Evolutionary conservation across 2,113 vertebrate species (phyloP).

Genomic region (Trematocara stigmaticum): DNA sequence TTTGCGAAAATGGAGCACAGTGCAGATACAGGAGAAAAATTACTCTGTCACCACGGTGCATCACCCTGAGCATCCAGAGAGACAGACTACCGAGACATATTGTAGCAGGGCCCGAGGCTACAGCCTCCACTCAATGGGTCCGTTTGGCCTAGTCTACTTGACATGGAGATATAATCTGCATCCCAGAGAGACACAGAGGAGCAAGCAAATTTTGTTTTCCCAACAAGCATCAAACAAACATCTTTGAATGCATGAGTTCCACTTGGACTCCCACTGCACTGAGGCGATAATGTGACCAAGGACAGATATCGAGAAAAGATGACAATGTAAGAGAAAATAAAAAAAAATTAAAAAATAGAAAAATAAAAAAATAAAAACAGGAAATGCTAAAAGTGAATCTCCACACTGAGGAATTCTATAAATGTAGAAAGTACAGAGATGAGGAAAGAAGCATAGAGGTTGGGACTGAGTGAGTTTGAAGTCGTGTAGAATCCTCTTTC

Average conservation of each 20-base stretch:
- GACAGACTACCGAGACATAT: not conserved
- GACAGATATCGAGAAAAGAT: conserved; percentile 5
- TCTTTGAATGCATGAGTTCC: conserved; percentile 33
- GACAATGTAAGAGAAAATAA: conserved; percentile 2
- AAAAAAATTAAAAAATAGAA: not conserved
- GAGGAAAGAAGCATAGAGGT: not conserved
- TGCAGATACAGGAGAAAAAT: conserved; percentile 7
- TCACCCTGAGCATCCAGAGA: conserved; percentile 18
- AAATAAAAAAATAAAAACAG: not conserved
- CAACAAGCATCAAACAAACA: conserved; percentile 32
- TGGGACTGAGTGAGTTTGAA: not conserved
- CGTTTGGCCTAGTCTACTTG: conserved; percentile 19
- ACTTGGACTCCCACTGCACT: conserved; percentile 11
- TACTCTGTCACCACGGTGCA: not conserved
- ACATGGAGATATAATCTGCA: conserved; percentile 51
- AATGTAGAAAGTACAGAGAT: conserved; percentile 1
- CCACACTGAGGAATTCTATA: conserved; percentile 6
- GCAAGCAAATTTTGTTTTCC: conserved; percentile 29
- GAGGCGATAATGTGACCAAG: not conserved
- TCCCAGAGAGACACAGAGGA: conserved; percentile 1
- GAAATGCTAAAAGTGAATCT: conserved; percentile 17
- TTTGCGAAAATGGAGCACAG: conserved; percentile 20
- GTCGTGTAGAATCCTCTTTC: not conserved
- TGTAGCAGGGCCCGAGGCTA: conserved; percentile 19
- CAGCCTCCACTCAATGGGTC: not conserved